Evolutionary conservation across 2,888 invertebrate species (phyloP).

Genomic region (Gasteruption jaculator): DNA sequence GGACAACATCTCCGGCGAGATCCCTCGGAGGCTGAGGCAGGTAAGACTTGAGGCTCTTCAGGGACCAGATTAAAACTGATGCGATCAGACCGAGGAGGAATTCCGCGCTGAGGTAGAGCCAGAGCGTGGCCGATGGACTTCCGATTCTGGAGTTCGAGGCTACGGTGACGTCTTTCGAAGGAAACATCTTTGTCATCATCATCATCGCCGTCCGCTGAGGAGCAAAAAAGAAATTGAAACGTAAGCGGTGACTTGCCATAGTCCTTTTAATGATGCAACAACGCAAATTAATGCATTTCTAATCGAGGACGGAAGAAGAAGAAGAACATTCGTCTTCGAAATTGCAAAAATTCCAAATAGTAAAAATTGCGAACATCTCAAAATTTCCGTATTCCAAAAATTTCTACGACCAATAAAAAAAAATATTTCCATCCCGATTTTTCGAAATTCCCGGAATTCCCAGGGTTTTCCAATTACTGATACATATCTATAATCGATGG

Average conservation of each 20-base stretch:
- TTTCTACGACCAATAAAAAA: too few relatives aligned
- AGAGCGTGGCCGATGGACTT: conserved; percentile 29
- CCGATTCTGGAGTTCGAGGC: conserved; percentile 24
- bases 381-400: too few relatives aligned
- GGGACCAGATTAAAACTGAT: conserved; percentile 30
- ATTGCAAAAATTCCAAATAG: neutral
- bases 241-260: neutral
- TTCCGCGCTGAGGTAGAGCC: conserved; percentile 40
- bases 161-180: conserved; percentile 27
- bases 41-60: conserved; percentile 34
- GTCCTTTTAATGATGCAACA: neutral
- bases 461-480: too few relatives aligned
- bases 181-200: too few relatives aligned
- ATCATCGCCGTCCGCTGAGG: conserved; percentile 31
- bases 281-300: too few relatives aligned
- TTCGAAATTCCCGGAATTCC: too few relatives aligned
- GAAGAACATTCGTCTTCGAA: neutral
- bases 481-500: too few relatives aligned
- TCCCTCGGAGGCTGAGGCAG: conserved; percentile 46
- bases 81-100: conserved; percentile 34
- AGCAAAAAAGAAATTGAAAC: too few relatives aligned
- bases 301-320: too few relatives aligned
- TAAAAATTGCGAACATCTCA: neutral
- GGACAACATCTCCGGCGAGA: conserved; percentile 38
- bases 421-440: too few relatives aligned